Percentiles rank a stretch among this genome's conserved stretches.
Conservation (phyloP, 2,888 invertebrate species). For the Aspidiotus destructor region DNA sequence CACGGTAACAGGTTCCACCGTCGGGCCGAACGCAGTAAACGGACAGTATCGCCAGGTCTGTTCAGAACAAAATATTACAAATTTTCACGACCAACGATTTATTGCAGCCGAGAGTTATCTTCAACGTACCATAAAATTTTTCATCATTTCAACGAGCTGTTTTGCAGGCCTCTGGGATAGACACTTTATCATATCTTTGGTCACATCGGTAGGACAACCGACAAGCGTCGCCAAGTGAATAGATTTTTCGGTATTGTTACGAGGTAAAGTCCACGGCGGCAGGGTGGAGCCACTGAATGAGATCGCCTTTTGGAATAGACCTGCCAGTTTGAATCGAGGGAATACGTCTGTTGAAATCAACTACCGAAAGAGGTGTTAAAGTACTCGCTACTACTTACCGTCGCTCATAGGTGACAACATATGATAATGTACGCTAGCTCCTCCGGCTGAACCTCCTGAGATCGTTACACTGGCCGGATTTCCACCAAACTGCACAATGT, state of each 20-base stretch:
- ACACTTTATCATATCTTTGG: slow-evolving; percentile 39
- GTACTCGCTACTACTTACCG: slow-evolving; percentile 46
- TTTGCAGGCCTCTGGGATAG: slow-evolving; percentile 38
- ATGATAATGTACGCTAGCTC: slow-evolving; percentile 64
- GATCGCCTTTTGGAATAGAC: slow-evolving; percentile 41
- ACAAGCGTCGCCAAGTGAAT: slow-evolving; percentile 38
- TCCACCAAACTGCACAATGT: slow-evolving; percentile 61
- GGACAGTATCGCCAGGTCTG: slow-evolving; percentile 55
- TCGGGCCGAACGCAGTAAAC: slow-evolving; percentile 63
- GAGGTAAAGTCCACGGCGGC: slow-evolving; percentile 38
- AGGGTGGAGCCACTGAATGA: slow-evolving; percentile 41
- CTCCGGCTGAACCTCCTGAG: slow-evolving; percentile 63
- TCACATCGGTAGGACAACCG: slow-evolving; percentile 39
- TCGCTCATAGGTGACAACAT: slow-evolving; percentile 54
- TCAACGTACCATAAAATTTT: slow-evolving; percentile 28
- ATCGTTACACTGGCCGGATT: slow-evolving; percentile 59
- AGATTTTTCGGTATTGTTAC: slow-evolving; percentile 38
- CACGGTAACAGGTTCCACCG: slow-evolving; percentile 50
- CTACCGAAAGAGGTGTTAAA: too few species aligned
- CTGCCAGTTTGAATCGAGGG: slow-evolving; percentile 19
- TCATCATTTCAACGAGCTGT: slow-evolving; percentile 36
- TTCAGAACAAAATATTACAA: slow-evolving; percentile 27
- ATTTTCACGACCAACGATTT: too few species aligned
- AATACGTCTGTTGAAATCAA: too few species aligned
- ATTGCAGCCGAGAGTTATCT: too few species aligned